Evolutionary conservation across 2,888 invertebrate species (phyloP).

Genomic region (Melanostoma scalare): DNA sequence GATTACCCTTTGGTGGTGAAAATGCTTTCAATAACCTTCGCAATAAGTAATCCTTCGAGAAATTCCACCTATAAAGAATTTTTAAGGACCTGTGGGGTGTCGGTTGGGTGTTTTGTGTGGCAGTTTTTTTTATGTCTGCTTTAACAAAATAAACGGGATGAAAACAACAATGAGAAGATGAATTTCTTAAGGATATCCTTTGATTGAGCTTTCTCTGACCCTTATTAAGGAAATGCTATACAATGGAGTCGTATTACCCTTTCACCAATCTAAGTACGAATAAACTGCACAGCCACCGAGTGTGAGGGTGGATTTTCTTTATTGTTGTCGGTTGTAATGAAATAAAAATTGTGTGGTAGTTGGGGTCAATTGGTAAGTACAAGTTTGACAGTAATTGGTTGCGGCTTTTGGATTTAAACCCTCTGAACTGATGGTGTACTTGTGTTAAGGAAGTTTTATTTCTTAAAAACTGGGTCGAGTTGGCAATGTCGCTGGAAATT

Average conservation of each 20-base stretch:
- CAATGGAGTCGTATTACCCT: constrained; percentile 14
- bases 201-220: constrained; percentile 66
- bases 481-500: too few relatives aligned
- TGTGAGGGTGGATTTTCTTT: constrained; percentile 38
- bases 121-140: constrained; percentile 32
- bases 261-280: constrained; percentile 4
- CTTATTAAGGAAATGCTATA: constrained; percentile 54
- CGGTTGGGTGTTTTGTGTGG: background rate
- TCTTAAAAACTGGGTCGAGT: too few relatives aligned
- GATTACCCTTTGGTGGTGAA: constrained; percentile 34
- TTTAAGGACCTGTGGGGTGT: background rate
- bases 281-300: constrained; percentile 7
- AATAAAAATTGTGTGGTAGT: constrained; percentile 8
- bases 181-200: constrained; percentile 51
- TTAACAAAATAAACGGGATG: constrained; percentile 47
- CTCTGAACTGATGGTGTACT: too few relatives aligned
- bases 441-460: too few relatives aligned
- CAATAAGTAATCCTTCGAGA: constrained; percentile 62
- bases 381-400: background rate
- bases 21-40: constrained; percentile 51
- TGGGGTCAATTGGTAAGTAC: background rate
- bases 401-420: too few relatives aligned
- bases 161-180: constrained; percentile 59
- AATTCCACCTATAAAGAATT: constrained; percentile 54
- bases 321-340: constrained; percentile 45